Conservation (phyloP, 1,140 invertebrate species). For the Euwallacea similis region DNA sequence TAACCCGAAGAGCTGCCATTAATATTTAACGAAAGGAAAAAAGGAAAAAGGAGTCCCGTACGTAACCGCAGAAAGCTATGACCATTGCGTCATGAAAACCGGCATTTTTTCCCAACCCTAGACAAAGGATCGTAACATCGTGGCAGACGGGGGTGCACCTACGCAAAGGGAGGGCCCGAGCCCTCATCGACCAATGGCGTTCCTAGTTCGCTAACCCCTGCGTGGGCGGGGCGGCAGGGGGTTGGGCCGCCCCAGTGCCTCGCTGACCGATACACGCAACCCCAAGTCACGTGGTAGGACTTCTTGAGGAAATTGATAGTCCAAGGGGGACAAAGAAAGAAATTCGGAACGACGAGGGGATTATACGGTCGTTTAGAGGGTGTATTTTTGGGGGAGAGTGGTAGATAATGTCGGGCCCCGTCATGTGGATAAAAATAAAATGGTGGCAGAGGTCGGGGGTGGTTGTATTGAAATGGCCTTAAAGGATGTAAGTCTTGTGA, state of each 20-base stretch:
- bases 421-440: constrained; percentile 9
- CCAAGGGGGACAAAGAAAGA: constrained; percentile 24
- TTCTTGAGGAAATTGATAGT: constrained; percentile 32
- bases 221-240: constrained; percentile 30
- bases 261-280: constrained; percentile 36
- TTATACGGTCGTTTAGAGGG: constrained; percentile 2
- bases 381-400: neutral
- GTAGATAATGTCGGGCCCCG: neutral
- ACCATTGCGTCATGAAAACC: constrained; percentile 14
- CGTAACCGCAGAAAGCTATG: constrained; percentile 6
- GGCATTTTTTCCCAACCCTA: constrained; percentile 2
- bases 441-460: neutral
- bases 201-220: constrained; percentile 1
- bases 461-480: too few relatives aligned
- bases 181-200: constrained; percentile 3
- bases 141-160: constrained; percentile 12
- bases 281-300: constrained; percentile 25
- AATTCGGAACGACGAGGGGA: constrained; percentile 1
- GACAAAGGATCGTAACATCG: constrained; percentile 23
- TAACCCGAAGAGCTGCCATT: neutral
- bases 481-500: too few relatives aligned
- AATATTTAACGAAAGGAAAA: neutral
- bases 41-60: neutral
- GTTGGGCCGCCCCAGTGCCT: constrained; percentile 33
- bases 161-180: constrained; percentile 19